Conservation (phyloP, 2,797 vertebrate genomes). For the Pantherophis alleghaniensis region DNA sequence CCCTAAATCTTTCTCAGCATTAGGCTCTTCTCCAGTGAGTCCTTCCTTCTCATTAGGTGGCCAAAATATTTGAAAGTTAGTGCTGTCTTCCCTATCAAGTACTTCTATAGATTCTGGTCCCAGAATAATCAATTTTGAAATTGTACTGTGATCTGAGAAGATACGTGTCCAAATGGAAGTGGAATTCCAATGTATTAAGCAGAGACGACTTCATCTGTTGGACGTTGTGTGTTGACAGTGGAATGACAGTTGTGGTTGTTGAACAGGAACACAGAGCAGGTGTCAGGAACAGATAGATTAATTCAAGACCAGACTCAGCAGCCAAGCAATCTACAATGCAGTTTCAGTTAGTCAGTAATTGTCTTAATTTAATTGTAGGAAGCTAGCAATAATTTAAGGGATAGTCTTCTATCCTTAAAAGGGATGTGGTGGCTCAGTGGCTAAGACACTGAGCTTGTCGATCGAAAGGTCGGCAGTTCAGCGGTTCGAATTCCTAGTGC, state of each 20-base stretch:
- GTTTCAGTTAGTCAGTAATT: neutral
- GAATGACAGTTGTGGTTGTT: neutral
- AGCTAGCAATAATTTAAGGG: neutral
- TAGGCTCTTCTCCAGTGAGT: too few species aligned
- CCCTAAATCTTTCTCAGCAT: too few species aligned
- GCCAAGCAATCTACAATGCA: neutral
- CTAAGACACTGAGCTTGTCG: too few species aligned
- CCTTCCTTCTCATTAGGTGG: too few species aligned
- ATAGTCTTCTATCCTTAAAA: neutral
- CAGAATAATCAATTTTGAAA: neutral
- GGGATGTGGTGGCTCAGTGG: too few species aligned
- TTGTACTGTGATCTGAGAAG: neutral
- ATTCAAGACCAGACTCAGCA: slow-evolving; percentile 6
- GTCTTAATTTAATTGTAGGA: neutral
- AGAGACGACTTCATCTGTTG: neutral
- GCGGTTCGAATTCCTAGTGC: too few species aligned
- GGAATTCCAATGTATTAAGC: neutral
- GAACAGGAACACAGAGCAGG: neutral
- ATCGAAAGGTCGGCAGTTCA: too few species aligned
- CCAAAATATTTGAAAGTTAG: neutral
- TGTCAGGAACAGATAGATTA: neutral
- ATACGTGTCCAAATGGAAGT: too few species aligned
- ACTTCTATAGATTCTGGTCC: neutral
- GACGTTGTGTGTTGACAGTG: neutral
- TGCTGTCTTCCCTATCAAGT: neutral